Base-by-base conservation (phyloP, 2,888 invertebrate genomes). In the Tachina lurida region DNA sequence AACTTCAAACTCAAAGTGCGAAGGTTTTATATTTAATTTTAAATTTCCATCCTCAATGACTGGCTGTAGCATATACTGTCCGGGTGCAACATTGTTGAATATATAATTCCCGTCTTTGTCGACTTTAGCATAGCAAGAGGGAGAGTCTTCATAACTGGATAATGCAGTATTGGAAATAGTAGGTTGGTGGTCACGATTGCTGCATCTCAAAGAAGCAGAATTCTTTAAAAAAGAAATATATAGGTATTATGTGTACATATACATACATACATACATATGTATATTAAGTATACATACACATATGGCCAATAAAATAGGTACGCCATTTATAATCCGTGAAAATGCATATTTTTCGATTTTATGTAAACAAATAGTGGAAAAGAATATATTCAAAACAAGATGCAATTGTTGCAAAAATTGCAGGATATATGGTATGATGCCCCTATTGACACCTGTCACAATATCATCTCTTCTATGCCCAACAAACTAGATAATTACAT, bases 31-130 rank as follows among this genome's bases (percentile, higher is more conserved):
- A 91, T 97, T 97, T 90, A 97, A 96, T 88, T 95, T 96, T 17
- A 97, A 95, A 90, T 94, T 93, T 91, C 94, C 88, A 89, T 93
- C 93, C 91, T 95, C 92, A 93, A 96, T 96, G 88, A 95, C 94
- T 1, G 97, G 97, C 52, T 96, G 92, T 19, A 98, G 92, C 67
- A 94, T 94, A 91, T 98, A 99, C 83, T 95, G 94, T 7, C 98
- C 98, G 15, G 96, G 95, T 0, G 97, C 96, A 1, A 99, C 94
- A 70, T 96, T 94, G 2, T 95, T 95, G 89, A 98, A 98, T 5
- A 91, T 92, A 91, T 98, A 98, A 89, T 94, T 94, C 13, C 99
- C 98, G 45, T 94, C 93, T 77, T 94, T 93, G 87, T 96, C 95
- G 0, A 97, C 96, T 12, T 93, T 93, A 0, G 96, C 95, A 90